Conservation (phyloP, 2,888 invertebrate species). For the Aphidoletes aphidimyza region DNA sequence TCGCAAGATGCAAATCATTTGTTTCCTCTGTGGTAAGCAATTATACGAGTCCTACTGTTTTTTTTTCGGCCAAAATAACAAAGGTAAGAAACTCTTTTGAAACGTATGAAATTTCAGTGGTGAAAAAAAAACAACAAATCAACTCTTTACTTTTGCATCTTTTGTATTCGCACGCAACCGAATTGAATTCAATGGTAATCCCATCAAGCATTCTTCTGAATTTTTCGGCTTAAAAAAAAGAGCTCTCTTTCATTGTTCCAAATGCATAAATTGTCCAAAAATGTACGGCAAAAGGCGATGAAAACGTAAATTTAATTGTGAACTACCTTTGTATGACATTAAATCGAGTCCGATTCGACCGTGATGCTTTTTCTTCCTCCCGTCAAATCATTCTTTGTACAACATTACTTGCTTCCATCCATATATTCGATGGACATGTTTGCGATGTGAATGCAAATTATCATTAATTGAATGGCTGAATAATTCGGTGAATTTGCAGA, state of each 20-base stretch:
- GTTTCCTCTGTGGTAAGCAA: constrained; percentile 22
- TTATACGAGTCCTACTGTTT: constrained; percentile 33
- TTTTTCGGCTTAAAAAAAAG: background rate
- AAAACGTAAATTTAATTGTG: constrained; percentile 52
- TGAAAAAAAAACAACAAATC: background rate
- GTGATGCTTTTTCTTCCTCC: background rate
- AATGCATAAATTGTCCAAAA: constrained; percentile 47
- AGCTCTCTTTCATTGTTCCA: constrained; percentile 36
- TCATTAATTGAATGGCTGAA: constrained; percentile 28
- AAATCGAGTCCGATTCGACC: constrained; percentile 33
- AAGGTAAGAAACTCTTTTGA: background rate
- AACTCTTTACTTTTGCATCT: constrained; percentile 44
- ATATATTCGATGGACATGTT: background rate
- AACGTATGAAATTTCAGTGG: constrained; percentile 33
- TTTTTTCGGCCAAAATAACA: background rate
- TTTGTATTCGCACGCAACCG: background rate
- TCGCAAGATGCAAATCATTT: constrained; percentile 26
- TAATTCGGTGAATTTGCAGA: constrained; percentile 37
- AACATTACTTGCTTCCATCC: background rate
- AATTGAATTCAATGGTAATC: background rate
- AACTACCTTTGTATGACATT: constrained; percentile 33
- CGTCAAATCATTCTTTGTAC: background rate
- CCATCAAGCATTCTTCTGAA: constrained; percentile 14
- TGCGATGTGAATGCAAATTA: background rate
- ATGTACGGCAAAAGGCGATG: background rate